These are phyloP conservation scores for Drosophila kikkawai DNA, from an alignment of 1,140 invertebrate genomes.

Conservation along the genomic window DNA sequence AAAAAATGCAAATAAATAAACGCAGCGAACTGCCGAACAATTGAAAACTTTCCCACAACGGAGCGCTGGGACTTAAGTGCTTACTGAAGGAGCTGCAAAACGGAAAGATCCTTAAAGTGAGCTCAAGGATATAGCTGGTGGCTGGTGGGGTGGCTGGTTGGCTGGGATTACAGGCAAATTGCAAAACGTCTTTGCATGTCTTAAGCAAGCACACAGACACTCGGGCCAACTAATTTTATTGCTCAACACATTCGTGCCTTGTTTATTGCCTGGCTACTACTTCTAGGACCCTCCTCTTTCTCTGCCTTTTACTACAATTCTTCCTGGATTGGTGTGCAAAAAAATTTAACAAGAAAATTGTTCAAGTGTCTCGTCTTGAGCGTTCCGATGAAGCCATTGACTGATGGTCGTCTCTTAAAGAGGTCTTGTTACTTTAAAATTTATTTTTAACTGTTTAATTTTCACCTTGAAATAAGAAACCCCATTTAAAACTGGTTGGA, in stretches of 20 bases:
- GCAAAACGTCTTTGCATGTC: slow-evolving; percentile 80
- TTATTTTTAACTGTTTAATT: background rate
- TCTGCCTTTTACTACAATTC: background rate
- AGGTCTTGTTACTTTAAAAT: slow-evolving; percentile 21
- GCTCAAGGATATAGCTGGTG: slow-evolving; percentile 14
- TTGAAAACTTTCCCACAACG: slow-evolving; percentile 75
- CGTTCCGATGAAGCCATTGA: slow-evolving; percentile 33
- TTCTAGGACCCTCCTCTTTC: background rate
- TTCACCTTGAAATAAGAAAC: background rate
- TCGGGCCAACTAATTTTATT: slow-evolving; percentile 75
- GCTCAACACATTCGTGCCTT: slow-evolving; percentile 67
- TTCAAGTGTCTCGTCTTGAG: slow-evolving; percentile 67
- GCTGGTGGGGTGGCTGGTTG: slow-evolving; percentile 9
- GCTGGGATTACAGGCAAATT: slow-evolving; percentile 76
- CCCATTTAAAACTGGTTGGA: background rate
- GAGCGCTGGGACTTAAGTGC: slow-evolving; percentile 67
- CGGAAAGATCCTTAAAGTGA: slow-evolving; percentile 69
- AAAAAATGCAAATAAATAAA: slow-evolving; percentile 78
- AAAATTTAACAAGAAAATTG: slow-evolving; percentile 78
- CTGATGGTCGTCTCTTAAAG: slow-evolving; percentile 21
- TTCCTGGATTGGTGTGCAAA: slow-evolving; percentile 36
- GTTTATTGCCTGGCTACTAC: slow-evolving; percentile 32
- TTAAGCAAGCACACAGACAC: slow-evolving; percentile 32
- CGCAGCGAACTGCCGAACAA: slow-evolving; percentile 75
- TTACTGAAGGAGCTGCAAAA: slow-evolving; percentile 56